phyloP scores from a whole-genome alignment of 2,797 vertebrate species.

The Pygocentrus nattereri region DNA sequence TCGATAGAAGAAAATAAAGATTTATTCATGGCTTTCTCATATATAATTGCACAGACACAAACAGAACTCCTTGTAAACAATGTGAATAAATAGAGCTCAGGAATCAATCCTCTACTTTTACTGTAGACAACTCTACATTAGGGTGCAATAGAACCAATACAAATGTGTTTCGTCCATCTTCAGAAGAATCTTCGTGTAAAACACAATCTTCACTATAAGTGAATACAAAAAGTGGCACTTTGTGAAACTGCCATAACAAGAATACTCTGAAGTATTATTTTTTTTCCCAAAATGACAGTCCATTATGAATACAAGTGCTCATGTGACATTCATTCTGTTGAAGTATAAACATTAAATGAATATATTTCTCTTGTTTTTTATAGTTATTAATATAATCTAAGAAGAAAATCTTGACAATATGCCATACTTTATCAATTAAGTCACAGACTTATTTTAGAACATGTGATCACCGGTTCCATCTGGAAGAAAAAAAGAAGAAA shows the following conservation, averaged over 20 bases:
- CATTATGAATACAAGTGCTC: slow-evolving; percentile 55
- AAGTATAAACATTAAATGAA: slow-evolving; percentile 51
- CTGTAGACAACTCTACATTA: slow-evolving; percentile 70
- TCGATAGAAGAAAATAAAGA: slow-evolving; percentile 44
- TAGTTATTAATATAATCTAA: slow-evolving; percentile 40
- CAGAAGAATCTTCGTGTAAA: slow-evolving; percentile 46
- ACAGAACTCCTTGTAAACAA: slow-evolving; percentile 49
- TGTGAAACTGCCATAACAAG: slow-evolving; percentile 53
- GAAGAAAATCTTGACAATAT: slow-evolving; percentile 83
- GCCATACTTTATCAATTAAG: slow-evolving; percentile 87
- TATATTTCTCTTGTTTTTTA: slow-evolving; percentile 28
- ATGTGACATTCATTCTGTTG: slow-evolving; percentile 42
- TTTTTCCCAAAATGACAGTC: slow-evolving; percentile 50
- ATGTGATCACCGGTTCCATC: slow-evolving; percentile 85
- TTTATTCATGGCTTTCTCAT: slow-evolving; percentile 33
- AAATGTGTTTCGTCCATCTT: slow-evolving; percentile 37
- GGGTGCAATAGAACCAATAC: slow-evolving; percentile 53
- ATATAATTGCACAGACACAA: slow-evolving; percentile 50
- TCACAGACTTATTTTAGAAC: slow-evolving; percentile 90
- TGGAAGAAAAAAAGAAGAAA: slow-evolving; percentile 67
- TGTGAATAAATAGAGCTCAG: slow-evolving; percentile 54
- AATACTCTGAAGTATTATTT: slow-evolving; percentile 52
- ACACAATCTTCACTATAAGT: slow-evolving; percentile 66
- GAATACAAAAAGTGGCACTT: slow-evolving; percentile 61
- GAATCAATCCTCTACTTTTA: slow-evolving; percentile 71